Conservation (phyloP, 2,888 invertebrate species). For the Anorthoa munda region DNA sequence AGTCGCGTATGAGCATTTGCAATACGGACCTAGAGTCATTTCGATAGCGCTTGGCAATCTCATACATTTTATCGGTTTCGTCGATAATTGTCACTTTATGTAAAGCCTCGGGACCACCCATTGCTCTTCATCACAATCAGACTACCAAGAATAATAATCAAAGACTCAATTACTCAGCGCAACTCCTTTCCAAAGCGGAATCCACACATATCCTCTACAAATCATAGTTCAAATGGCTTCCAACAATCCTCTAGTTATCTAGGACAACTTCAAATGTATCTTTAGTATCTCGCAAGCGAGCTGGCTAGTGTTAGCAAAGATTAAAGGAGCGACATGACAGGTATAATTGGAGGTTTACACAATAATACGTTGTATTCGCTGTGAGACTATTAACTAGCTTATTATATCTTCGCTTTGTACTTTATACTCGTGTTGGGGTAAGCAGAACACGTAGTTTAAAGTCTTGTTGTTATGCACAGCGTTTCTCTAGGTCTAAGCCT, state of each 20-base stretch:
- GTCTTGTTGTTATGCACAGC: conserved; percentile 50
- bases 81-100: too few species aligned
- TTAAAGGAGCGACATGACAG: conserved; percentile 59
- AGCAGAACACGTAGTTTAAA: conserved; percentile 39
- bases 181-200: conserved; percentile 6
- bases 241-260: conserved; percentile 35
- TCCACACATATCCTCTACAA: conserved; percentile 14
- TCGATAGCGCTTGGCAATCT: too few species aligned
- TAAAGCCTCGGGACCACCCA: neutral
- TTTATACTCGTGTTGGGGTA: conserved; percentile 22
- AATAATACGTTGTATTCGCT: conserved; percentile 41
- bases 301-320: conserved; percentile 57
- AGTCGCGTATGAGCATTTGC: too few species aligned
- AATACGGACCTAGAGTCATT: too few species aligned
- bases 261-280: conserved; percentile 33
- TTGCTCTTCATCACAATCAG: neutral
- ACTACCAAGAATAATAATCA: neutral
- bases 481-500: conserved; percentile 10
- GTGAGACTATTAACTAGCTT: conserved; percentile 53
- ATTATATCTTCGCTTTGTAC: conserved; percentile 38
- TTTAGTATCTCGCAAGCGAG: conserved; percentile 38
- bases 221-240: conserved; percentile 36
- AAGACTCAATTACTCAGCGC: neutral
- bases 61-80: too few species aligned
- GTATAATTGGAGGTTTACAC: conserved; percentile 47